phyloP scores from a whole-genome alignment of 2,888 invertebrate genomes.

The Agrotis puta region DNA sequence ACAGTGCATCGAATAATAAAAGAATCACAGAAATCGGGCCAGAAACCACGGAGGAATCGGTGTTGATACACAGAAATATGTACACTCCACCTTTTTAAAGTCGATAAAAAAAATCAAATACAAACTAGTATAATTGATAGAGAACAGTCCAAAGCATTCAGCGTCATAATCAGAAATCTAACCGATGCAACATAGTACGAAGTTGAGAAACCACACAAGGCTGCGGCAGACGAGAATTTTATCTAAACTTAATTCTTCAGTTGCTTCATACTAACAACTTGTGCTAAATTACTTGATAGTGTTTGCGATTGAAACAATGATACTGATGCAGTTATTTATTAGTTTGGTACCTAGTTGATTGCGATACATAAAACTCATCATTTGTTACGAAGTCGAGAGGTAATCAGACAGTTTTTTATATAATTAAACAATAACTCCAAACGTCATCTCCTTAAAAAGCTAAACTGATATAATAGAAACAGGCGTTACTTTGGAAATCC shows the following conservation, averaged over 20 bases:
- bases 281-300: conserved; percentile 27
- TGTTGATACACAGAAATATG: too few relatives aligned
- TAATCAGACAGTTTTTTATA: too few relatives aligned
- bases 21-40: too few relatives aligned
- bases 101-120: background rate
- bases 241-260: conserved; percentile 40
- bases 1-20: too few relatives aligned
- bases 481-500: too few relatives aligned
- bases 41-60: too few relatives aligned
- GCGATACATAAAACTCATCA: too few relatives aligned
- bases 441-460: too few relatives aligned
- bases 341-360: too few relatives aligned
- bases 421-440: too few relatives aligned
- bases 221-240: conserved; percentile 32
- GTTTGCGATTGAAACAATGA: conserved; percentile 10
- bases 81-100: background rate
- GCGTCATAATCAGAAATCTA: conserved; percentile 29
- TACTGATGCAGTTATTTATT: background rate
- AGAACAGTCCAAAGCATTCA: conserved; percentile 6
- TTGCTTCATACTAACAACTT: conserved; percentile 36
- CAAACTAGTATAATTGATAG: background rate
- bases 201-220: conserved; percentile 44
- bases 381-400: too few relatives aligned
- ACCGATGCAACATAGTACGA: conserved; percentile 33
- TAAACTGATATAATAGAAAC: too few relatives aligned